A percentile compares a stretch with the other conserved stretches of the same genome.
phyloP scores from a whole-genome alignment of 2,113 vertebrate genomes.

The Clarias macrocephalus region DNA sequence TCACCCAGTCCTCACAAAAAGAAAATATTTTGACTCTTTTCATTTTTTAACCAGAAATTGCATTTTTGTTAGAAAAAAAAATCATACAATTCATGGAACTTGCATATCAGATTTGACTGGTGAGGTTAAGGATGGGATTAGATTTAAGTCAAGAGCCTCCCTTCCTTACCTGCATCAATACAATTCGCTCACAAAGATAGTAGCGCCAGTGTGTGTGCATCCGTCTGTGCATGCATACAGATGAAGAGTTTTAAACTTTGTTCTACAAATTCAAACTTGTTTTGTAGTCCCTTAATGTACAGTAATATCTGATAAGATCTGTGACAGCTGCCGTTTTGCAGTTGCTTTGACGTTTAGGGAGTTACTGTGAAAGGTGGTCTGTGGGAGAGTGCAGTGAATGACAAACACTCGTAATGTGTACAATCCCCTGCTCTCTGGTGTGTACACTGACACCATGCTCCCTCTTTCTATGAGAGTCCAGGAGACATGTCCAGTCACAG shows the following conservation, averaged over 20 bases:
- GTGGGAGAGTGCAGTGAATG: background rate
- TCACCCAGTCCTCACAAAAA: background rate
- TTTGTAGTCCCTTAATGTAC: background rate
- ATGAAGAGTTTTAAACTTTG: background rate
- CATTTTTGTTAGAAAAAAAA: background rate
- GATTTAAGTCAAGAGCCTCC: no score
- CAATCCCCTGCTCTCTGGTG: background rate
- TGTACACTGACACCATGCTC: background rate
- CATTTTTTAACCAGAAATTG: background rate
- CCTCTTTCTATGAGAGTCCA: background rate
- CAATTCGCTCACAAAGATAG: background rate
- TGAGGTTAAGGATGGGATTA: background rate
- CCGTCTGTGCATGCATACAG: conserved; percentile 8
- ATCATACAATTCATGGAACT: background rate
- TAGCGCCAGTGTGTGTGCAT: background rate
- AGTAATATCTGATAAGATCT: background rate
- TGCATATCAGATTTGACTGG: background rate
- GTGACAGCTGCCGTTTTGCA: background rate
- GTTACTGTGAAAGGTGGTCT: background rate
- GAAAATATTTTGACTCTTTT: background rate
- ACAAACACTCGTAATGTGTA: background rate
- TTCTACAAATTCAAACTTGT: background rate
- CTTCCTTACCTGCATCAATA: background rate
- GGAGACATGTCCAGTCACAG: background rate
- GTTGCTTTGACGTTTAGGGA: background rate